These are phyloP conservation scores for Colossoma macropomum DNA, from an alignment of 2,113 vertebrate species.

Conservation along the genomic window DNA sequence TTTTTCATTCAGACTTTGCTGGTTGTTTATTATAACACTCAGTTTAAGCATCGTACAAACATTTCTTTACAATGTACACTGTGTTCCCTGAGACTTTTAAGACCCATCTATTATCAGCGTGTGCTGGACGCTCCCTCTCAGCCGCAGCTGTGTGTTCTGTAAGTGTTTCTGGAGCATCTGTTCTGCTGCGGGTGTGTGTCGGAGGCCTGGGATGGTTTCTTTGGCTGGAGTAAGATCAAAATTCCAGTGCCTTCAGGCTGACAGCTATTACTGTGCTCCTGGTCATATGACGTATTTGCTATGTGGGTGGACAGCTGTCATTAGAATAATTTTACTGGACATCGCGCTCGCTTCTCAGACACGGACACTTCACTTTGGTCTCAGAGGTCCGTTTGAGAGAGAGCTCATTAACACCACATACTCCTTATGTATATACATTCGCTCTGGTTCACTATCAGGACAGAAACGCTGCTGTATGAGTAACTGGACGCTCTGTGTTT, in stretches of 20 bases:
- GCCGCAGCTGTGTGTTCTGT: not conserved
- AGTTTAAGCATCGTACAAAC: too few species aligned
- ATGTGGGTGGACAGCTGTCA: constrained; percentile 31
- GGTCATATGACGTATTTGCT: constrained; percentile 6
- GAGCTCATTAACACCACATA: constrained; percentile 1
- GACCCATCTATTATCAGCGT: not conserved
- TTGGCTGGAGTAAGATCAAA: not conserved
- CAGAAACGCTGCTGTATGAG: not conserved
- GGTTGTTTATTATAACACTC: too few species aligned
- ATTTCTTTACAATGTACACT: too few species aligned
- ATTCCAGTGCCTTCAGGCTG: not conserved
- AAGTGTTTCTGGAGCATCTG: not conserved
- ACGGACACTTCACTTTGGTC: not conserved
- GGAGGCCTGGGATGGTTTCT: constrained; percentile 8
- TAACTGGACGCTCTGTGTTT: constrained; percentile 14
- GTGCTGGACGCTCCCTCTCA: not conserved
- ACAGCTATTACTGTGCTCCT: constrained; percentile 4
- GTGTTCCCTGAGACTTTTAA: too few species aligned
- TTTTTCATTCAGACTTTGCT: too few species aligned
- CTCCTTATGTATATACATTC: too few species aligned
- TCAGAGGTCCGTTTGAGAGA: not conserved
- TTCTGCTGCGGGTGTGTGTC: not conserved
- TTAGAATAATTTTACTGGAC: not conserved
- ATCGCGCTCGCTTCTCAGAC: constrained; percentile 42
- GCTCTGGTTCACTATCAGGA: too few species aligned